Percentiles rank a stretch among this genome's conserved stretches.
These are phyloP conservation scores for Hyaena hyaena DNA, from an alignment of 2,113 vertebrate genomes.

Conservation along the genomic window DNA sequence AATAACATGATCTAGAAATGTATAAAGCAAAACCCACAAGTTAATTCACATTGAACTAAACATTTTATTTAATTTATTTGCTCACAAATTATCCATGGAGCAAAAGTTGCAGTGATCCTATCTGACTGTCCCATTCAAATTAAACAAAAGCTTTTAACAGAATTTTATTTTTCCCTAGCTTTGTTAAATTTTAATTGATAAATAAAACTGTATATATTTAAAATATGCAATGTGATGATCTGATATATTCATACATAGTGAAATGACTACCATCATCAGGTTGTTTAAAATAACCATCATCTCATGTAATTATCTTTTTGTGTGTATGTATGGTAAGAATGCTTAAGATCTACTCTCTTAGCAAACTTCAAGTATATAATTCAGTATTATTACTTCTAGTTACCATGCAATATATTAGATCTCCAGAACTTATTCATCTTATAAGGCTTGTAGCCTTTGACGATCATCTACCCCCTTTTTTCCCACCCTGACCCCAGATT, in stretches of 20 bases:
- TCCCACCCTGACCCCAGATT: neutral
- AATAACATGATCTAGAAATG: constrained; percentile 8
- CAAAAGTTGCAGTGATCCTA: neutral
- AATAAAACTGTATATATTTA: neutral
- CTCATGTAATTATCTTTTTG: too few species aligned
- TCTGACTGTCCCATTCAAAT: neutral
- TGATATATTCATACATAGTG: neutral
- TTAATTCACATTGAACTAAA: neutral
- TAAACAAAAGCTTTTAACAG: constrained; percentile 23
- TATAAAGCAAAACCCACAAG: neutral
- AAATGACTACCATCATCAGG: neutral
- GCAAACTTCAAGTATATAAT: neutral
- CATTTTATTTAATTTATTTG: neutral
- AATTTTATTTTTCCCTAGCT: neutral
- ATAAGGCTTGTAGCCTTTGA: neutral
- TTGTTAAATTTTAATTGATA: neutral
- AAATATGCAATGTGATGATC: neutral
- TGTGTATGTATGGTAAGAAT: neutral
- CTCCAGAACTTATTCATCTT: neutral
- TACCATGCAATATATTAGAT: neutral
- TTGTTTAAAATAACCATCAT: neutral
- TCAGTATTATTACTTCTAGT: neutral
- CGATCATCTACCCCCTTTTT: neutral
- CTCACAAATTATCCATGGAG: neutral
- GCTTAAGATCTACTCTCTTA: neutral